Evolutionary conservation across 2,113 vertebrate species (phyloP).

Genomic region (Charadrius vociferus): DNA sequence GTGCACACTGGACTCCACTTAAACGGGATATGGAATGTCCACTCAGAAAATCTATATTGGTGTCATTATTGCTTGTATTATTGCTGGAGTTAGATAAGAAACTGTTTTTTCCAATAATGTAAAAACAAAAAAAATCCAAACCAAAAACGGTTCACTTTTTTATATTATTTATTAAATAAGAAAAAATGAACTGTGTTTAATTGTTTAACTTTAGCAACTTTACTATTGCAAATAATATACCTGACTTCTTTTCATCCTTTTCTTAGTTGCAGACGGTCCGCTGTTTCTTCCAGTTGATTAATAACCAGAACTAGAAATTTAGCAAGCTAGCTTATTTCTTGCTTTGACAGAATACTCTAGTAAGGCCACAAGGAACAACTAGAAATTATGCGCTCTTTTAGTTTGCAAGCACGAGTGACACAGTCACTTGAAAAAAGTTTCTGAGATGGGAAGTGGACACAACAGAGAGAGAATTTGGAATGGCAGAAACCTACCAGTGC

Average conservation of each 20-base stretch:
- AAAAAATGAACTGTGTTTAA: constrained; percentile 60
- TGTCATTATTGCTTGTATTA: constrained; percentile 49
- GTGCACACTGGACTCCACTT: constrained; percentile 13
- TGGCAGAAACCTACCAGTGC: not conserved
- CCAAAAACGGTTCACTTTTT: constrained; percentile 58
- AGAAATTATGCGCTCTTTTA: not conserved
- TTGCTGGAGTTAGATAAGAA: constrained; percentile 62
- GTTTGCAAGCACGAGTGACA: not conserved
- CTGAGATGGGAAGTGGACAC: not conserved
- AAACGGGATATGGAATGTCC: constrained; percentile 26
- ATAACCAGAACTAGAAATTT: not conserved
- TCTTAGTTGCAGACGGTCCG: not conserved
- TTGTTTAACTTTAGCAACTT: constrained; percentile 56
- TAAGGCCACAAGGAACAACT: not conserved
- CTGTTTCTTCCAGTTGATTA: not conserved
- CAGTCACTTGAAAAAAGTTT: not conserved
- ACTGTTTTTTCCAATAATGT: constrained; percentile 60
- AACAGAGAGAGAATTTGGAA: not conserved
- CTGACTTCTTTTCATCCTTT: not conserved
- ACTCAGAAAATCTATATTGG: not conserved
- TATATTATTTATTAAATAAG: constrained; percentile 77
- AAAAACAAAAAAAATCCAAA: not conserved
- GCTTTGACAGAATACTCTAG: not conserved
- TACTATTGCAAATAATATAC: not conserved
- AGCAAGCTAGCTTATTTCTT: not conserved